phyloP scores from a whole-genome alignment of 2,113 vertebrate species.

The Ahaetulla prasina region DNA sequence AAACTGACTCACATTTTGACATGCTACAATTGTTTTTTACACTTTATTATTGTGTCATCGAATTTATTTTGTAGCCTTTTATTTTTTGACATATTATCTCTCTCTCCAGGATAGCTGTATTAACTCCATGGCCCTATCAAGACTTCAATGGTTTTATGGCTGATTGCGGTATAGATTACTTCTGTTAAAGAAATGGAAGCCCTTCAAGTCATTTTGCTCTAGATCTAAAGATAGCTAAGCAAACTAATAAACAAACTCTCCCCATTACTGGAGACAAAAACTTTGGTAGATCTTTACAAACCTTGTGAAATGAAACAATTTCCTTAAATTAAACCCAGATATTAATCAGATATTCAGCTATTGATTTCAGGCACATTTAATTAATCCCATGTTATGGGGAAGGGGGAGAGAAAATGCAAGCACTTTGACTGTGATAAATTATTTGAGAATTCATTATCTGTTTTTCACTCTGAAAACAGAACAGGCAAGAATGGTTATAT shows the following conservation, averaged over 20 bases:
- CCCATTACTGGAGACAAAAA: neutral
- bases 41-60: neutral
- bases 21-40: neutral
- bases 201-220: neutral
- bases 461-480: conserved; percentile 39
- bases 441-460: conserved; percentile 38
- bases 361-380: conserved; percentile 43
- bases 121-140: neutral
- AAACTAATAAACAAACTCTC: conserved; percentile 29
- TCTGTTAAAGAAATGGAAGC: neutral
- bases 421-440: conserved; percentile 22
- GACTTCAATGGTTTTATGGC: neutral
- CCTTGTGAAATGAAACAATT: neutral
- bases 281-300: conserved; percentile 22
- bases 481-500: conserved; percentile 42
- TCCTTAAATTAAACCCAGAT: conserved; percentile 7
- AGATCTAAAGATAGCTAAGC: conserved; percentile 22
- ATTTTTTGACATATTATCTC: neutral
- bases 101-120: neutral
- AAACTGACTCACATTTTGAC: neutral
- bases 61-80: neutral
- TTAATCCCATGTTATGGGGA: conserved; percentile 37
- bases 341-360: conserved; percentile 45
- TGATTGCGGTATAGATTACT: neutral
- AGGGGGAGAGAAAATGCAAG: conserved; percentile 9